Conservation (phyloP, 2,113 vertebrate species). For the Dolichotis patagonum region DNA sequence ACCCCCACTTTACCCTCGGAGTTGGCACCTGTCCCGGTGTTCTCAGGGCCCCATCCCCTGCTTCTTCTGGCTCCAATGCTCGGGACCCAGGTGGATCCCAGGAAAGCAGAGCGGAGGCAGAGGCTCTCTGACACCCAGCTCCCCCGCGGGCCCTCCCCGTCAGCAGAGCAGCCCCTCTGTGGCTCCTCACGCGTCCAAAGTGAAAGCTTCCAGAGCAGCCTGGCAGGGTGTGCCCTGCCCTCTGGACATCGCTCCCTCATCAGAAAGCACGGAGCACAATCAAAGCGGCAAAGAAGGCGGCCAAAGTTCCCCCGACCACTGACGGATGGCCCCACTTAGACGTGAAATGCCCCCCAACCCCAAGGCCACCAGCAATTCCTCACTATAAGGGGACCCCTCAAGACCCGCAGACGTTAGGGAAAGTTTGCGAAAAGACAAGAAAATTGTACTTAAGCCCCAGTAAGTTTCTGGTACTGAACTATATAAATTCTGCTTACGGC, state of each 20-base stretch:
- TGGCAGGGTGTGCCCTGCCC: not conserved
- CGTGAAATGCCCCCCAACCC: not conserved
- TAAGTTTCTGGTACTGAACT: not conserved
- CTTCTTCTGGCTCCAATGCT: not conserved
- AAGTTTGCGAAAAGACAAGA: not conserved
- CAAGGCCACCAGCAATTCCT: not conserved
- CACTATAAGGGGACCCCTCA: not conserved
- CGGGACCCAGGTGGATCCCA: not conserved
- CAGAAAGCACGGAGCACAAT: not conserved
- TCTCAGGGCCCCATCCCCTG: not conserved
- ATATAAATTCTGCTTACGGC: too few relatives aligned
- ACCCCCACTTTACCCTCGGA: not conserved
- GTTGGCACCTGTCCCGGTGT: too few relatives aligned
- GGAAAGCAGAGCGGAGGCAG: not conserved
- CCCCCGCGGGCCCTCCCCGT: fast-evolving
- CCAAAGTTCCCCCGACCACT: not conserved
- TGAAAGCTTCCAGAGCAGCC: not conserved
- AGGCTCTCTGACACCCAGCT: fast-evolving
- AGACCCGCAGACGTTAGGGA: not conserved
- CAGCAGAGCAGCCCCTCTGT: not conserved
- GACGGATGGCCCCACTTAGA: not conserved
- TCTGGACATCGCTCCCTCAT: not conserved
- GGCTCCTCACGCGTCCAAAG: not conserved
- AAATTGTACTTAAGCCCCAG: not conserved
- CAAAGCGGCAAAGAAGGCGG: not conserved